Conservation (phyloP, 2,113 vertebrate genomes). For the Raja brachyura region DNA sequence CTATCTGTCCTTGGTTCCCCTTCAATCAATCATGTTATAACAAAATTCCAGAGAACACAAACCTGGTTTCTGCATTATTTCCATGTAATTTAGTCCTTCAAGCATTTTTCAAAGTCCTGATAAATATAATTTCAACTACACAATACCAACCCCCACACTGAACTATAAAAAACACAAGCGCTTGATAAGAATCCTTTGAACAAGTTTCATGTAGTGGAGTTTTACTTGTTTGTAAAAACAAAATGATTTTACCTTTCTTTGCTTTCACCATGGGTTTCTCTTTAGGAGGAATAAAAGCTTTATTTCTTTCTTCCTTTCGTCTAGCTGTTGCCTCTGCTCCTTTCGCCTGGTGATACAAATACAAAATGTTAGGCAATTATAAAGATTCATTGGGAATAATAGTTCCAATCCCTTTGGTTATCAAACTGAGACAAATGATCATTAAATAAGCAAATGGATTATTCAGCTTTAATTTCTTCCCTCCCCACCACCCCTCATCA, state of each 20-base stretch:
- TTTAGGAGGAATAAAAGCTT: conserved; percentile 90
- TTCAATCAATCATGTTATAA: too few relatives aligned
- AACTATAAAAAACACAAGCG: not conserved
- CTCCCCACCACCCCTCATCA: too few relatives aligned
- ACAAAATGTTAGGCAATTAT: not conserved
- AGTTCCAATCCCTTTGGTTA: not conserved
- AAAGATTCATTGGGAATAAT: not conserved
- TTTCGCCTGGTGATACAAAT: conserved; percentile 64
- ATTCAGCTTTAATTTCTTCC: not conserved
- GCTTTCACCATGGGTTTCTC: conserved; percentile 71
- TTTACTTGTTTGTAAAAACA: not conserved
- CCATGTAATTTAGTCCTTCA: too few relatives aligned
- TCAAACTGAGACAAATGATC: not conserved
- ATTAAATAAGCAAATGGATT: not conserved
- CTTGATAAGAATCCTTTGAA: not conserved
- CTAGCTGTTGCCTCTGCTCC: conserved; percentile 76
- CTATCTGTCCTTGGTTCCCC: too few relatives aligned
- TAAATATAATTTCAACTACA: too few relatives aligned
- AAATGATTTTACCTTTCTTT: conserved; percentile 63
- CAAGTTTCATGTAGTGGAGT: too few relatives aligned
- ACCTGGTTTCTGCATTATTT: too few relatives aligned
- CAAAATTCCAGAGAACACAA: too few relatives aligned
- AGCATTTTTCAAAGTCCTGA: too few relatives aligned
- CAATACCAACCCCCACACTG: not conserved
- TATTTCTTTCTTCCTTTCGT: conserved; percentile 84